phyloP scores from a whole-genome alignment of 2,113 vertebrate genomes.

The Probosciger aterrimus region DNA sequence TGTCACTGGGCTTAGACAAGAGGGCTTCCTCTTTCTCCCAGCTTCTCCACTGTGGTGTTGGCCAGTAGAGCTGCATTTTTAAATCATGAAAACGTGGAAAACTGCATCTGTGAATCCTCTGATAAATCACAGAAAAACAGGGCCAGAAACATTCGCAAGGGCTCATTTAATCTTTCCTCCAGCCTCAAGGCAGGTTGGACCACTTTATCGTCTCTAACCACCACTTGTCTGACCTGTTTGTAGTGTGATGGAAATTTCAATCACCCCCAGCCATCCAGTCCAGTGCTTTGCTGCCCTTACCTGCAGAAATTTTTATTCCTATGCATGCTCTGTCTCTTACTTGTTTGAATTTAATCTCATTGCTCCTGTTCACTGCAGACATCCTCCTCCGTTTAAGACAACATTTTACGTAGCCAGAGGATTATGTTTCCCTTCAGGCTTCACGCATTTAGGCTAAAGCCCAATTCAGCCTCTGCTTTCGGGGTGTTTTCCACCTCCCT shows the following conservation, averaged over 20 bases:
- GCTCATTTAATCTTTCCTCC: slow-evolving; percentile 27
- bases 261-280: not conserved
- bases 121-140: not conserved
- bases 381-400: not conserved
- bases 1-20: not conserved
- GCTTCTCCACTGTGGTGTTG: not conserved
- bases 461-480: not conserved
- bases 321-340: not conserved
- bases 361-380: not conserved
- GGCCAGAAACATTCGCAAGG: not conserved
- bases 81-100: not conserved
- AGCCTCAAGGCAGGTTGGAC: slow-evolving; percentile 14
- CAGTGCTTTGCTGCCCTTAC: not conserved
- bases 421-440: not conserved
- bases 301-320: not conserved
- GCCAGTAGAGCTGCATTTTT: not conserved
- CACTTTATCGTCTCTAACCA: slow-evolving; percentile 4
- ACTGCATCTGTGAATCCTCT: not conserved
- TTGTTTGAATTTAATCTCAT: not conserved
- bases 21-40: not conserved
- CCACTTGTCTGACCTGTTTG: not conserved
- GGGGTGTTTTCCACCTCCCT: not conserved
- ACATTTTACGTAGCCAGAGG: not conserved
- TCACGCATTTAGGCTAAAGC: not conserved
- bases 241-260: not conserved